phyloP scores from a whole-genome alignment of 1,140 invertebrate genomes.

The Achatina immaculata region DNA sequence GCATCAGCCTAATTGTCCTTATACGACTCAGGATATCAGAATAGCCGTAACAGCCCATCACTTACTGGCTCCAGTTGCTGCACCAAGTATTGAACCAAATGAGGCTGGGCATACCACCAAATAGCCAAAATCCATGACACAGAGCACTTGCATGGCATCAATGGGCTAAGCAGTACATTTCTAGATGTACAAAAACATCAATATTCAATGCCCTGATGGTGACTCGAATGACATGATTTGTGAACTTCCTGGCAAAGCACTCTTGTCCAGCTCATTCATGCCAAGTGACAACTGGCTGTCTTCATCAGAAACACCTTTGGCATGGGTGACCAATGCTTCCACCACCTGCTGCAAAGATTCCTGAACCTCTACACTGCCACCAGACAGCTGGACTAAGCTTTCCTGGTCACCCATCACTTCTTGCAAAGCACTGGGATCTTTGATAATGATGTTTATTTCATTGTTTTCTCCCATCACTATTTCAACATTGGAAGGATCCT shows the following conservation, averaged over 20 bases:
- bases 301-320: not conserved
- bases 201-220: too few relatives aligned
- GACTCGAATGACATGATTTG: not conserved
- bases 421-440: slow-evolving; percentile 19
- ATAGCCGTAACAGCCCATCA: too few relatives aligned
- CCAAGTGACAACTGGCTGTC: not conserved
- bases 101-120: too few relatives aligned
- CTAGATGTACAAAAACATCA: too few relatives aligned
- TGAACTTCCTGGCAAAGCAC: not conserved
- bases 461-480: slow-evolving; percentile 38
- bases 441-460: slow-evolving; percentile 39
- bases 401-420: slow-evolving; percentile 19
- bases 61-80: too few relatives aligned
- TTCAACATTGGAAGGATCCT: slow-evolving; percentile 22
- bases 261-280: slow-evolving; percentile 8
- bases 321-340: slow-evolving; percentile 21
- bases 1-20: too few relatives aligned
- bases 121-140: too few relatives aligned
- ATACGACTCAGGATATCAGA: too few relatives aligned
- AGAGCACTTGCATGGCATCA: too few relatives aligned
- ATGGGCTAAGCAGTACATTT: too few relatives aligned
- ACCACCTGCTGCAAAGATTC: slow-evolving; percentile 21
- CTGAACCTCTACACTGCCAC: not conserved
- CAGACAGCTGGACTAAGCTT: not conserved
- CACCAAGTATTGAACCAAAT: too few relatives aligned